Base-by-base conservation (phyloP, 2,113 vertebrate genomes). In the Psettodes erumei region DNA sequence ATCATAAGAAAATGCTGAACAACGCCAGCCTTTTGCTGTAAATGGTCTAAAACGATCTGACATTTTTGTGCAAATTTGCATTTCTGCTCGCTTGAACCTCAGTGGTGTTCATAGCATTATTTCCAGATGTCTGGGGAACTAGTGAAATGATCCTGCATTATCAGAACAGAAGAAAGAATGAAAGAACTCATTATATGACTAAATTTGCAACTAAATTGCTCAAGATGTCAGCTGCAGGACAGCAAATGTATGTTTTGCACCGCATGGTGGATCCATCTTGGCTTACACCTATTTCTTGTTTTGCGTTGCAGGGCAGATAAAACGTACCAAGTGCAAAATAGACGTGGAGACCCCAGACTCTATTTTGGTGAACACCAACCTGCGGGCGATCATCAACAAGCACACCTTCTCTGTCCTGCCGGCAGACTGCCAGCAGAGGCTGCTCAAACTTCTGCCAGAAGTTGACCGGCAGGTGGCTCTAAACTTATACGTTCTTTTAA, bases 281-380 rank as follows among this genome's bases (percentile, higher is more conserved):
- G 15, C 45, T 70, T 37, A 74, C 33, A 35, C 62, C 47, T 19
- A 2, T 33, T 23, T 59, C 2, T n/a, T 23, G 40, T 48, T 28
- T 67, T 25, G 84, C 50, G 3, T 83, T 71, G 2, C 93, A 99
- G 98, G 97, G 59, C 98, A 98, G 71, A 93, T 99, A 88, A 98
- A 96, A 92, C 94, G 96, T 5, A 92, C 94, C 0, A 96, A 94
- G 85, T 96, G 95, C 64, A 96, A 97, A 66, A 99, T 99, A 25
- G 98, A 99, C 6, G 98, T 99, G 81, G 98, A 99, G 89, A 99
- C 98, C 0, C 98, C 98, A 0, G 98, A 99, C 87, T 99, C 98
- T 62, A 99, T 99, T 90, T 91, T 99, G 56, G 98, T 99, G 60
- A 99, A 99, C 93, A 99, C 98, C 33, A 99, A 99, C 91, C 93